Evolutionary conservation across 2,888 invertebrate genomes (phyloP), one percentile per base, ranked within the genome.

Genomic region (Eupeodes luniger): DNA sequence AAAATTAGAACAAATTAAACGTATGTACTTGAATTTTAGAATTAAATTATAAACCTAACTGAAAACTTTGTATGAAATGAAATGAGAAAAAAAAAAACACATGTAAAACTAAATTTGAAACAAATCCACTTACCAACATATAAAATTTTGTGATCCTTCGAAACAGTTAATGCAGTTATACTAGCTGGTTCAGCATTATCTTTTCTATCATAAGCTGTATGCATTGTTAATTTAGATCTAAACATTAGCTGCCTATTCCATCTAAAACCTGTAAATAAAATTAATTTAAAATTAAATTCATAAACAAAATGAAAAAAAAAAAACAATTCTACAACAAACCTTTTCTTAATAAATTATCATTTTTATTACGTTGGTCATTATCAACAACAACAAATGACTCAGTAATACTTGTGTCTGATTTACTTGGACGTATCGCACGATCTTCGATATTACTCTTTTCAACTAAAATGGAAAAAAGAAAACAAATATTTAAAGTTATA

Each of bases 161-260:
- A 99, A 76, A 99, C 97, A 61, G 98, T 97, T 44, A 99, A 95
- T 66, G 98, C 97, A 34, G 99, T 99, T 89, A 99, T 97, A 89
- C 99, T 97, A 47, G 99, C 99, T 83, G 99, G 99, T 93, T 98
- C 97, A 0, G 97, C 96, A 94, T 99, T 99, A 94, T 99, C 99
- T 92, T 98, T 98, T 59, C 99, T 95, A 94, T 99, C 98, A 94
- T 97, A 98, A 81, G 98, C 98, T 79, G 98, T 99, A 93, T 99
- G 98, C 99, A 99, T 99, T 14, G 99, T 99, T 90, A 99, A 94
- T 94, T 99, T 98, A 92, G 98, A 98, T 92, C 98, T 96, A 92
- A 98, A 97, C 84, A 98, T 96, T 90, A 99, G 94, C 92, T 98
- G 98, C 81, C 98, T 96, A 93, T 96, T 96, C 99, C 99, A 99